Percentiles rank a stretch among this genome's conserved stretches.
These are phyloP conservation scores for Noctua janthe DNA, from an alignment of 2,888 invertebrate species.

Conservation along the genomic window DNA sequence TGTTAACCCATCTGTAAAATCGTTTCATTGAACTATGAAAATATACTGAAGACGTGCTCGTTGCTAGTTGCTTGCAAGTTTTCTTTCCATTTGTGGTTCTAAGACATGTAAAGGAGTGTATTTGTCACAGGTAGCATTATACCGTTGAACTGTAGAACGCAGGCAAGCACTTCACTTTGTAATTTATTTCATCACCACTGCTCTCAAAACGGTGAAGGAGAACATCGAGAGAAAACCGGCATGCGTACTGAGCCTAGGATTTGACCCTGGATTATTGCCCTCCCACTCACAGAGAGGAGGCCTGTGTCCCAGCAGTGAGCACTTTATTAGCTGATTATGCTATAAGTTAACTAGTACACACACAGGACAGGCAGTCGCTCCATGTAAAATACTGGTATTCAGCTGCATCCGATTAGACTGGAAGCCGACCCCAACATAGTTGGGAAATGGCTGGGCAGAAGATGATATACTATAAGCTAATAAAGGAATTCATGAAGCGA, in stretches of 20 bases:
- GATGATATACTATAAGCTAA: not conserved
- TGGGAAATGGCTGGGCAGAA: too few species aligned
- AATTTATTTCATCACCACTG: not conserved
- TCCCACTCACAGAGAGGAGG: not conserved
- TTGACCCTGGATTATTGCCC: not conserved
- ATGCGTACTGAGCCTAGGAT: not conserved
- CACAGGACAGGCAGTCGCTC: too few species aligned
- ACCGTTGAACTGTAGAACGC: not conserved
- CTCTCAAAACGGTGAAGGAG: not conserved
- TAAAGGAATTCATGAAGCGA: not conserved
- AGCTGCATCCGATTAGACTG: too few species aligned
- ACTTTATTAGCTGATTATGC: not conserved
- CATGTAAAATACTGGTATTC: too few species aligned
- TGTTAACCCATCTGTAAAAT: constrained; percentile 16
- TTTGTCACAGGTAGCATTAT: too few species aligned
- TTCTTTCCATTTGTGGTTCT: not conserved
- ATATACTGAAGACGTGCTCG: constrained; percentile 1
- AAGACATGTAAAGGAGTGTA: not conserved
- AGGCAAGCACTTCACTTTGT: not conserved
- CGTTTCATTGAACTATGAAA: constrained; percentile 34
- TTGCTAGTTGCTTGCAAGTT: constrained; percentile 1
- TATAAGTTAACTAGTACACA: too few species aligned
- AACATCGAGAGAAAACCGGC: not conserved
- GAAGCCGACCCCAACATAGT: too few species aligned
- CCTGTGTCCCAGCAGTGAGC: not conserved